Evolutionary conservation across 2,113 vertebrate genomes (phyloP).

Genomic region (Pica pica): DNA sequence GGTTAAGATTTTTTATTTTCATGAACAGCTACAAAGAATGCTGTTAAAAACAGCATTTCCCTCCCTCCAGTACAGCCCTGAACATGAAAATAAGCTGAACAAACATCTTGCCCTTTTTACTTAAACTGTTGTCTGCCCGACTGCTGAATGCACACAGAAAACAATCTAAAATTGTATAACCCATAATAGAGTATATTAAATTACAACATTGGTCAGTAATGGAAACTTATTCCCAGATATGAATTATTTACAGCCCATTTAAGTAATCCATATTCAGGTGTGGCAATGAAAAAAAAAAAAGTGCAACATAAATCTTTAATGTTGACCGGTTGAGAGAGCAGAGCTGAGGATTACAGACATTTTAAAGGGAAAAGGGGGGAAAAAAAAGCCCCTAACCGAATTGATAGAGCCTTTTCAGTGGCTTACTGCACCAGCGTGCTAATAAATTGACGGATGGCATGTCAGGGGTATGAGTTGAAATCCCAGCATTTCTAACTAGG

Average conservation of each 20-base stretch:
- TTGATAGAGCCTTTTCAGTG: conserved; percentile 76
- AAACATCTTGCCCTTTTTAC: conserved; percentile 76
- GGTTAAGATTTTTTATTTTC: conserved; percentile 69
- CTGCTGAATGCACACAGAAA: conserved; percentile 80
- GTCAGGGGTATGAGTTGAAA: conserved; percentile 74
- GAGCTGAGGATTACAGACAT: conserved; percentile 82
- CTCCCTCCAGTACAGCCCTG: conserved; percentile 53
- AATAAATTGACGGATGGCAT: conserved; percentile 83
- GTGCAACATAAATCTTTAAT: conserved; percentile 91
- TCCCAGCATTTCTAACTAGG: conserved; percentile 74
- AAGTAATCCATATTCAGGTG: conserved; percentile 99
- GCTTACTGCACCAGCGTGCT: conserved; percentile 77
- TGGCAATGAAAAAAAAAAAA: conserved; percentile 84
- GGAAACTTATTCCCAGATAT: conserved; percentile 95
- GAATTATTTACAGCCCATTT: conserved; percentile 99
- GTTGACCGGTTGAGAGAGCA: conserved; percentile 80
- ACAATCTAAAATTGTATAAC: conserved; percentile 83
- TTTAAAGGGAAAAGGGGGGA: conserved; percentile 65
- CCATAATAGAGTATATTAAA: conserved; percentile 97
- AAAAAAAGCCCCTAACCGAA: conserved; percentile 52
- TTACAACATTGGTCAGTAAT: conserved; percentile 91
- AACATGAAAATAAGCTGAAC: conserved; percentile 73
- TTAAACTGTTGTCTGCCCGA: conserved; percentile 79
- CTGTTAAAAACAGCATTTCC: conserved; percentile 58
- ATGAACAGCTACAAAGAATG: conserved; percentile 59